Evolutionary conservation across 2,797 vertebrate genomes (phyloP).

Genomic region (Myoxocephalus aenaeus): DNA sequence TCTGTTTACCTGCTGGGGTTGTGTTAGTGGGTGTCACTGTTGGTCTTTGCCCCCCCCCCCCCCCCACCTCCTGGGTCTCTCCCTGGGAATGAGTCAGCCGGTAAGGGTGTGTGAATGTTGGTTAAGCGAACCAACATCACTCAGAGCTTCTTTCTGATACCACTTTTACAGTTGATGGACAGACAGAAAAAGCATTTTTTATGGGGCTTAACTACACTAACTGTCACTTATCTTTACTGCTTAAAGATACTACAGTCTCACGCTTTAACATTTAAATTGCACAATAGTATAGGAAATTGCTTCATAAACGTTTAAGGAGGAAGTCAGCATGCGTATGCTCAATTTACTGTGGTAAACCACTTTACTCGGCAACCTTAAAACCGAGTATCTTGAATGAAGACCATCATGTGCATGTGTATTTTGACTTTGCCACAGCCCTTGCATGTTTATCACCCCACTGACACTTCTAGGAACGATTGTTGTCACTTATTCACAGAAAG

Average conservation of each 20-base stretch:
- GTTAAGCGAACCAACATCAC: constrained; percentile 63
- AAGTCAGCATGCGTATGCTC: constrained; percentile 23
- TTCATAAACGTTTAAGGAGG: constrained; percentile 34
- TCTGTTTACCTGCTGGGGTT: constrained; percentile 55
- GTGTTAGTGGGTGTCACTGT: constrained; percentile 47
- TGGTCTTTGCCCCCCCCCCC: constrained; percentile 20
- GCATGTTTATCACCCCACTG: constrained; percentile 41
- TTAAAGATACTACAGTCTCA: not conserved
- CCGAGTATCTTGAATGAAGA: constrained; percentile 39
- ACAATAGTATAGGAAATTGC: constrained; percentile 61
- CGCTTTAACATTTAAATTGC: constrained; percentile 51
- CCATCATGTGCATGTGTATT: constrained; percentile 21
- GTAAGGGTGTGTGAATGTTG: constrained; percentile 51
- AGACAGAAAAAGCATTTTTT: not conserved
- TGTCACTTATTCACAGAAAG: constrained; percentile 64
- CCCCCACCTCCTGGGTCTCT: constrained; percentile 18
- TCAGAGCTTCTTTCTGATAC: constrained; percentile 31
- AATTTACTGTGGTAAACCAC: constrained; percentile 61
- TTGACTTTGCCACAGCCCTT: constrained; percentile 36
- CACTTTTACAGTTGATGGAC: constrained; percentile 17
- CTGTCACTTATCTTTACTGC: constrained; percentile 10
- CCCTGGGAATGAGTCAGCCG: constrained; percentile 40
- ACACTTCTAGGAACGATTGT: constrained; percentile 71
- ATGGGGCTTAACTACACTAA: not conserved
- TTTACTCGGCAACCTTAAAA: constrained; percentile 38